phyloP scores from a whole-genome alignment of 2,797 vertebrate genomes.

The Carcharodon carcharias region DNA sequence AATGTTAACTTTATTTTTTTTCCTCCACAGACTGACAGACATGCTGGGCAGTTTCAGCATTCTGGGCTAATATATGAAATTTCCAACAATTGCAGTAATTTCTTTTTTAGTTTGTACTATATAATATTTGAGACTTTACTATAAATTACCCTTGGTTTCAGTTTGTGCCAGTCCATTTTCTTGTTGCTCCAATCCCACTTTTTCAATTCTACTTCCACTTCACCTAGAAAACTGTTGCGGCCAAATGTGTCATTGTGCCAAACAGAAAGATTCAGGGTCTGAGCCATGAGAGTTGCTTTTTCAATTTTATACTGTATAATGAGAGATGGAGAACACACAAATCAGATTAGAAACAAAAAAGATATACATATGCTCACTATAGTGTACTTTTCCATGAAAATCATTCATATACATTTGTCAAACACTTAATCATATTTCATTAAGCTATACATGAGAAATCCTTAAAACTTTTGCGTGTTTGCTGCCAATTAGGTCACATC shows the following conservation, averaged over 20 bases:
- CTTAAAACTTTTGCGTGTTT: neutral
- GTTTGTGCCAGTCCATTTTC: constrained; percentile 72
- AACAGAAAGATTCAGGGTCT: constrained; percentile 76
- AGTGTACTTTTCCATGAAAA: neutral
- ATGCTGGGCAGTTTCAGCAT: neutral
- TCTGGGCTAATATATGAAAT: neutral
- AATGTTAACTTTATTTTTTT: neutral
- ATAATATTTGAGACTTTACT: neutral
- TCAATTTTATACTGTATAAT: constrained; percentile 72
- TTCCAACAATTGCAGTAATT: neutral
- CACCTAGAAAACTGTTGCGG: constrained; percentile 82
- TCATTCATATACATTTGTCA: neutral
- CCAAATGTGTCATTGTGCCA: constrained; percentile 89
- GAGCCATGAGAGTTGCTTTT: constrained; percentile 63
- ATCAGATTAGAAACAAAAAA: neutral
- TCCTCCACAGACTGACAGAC: neutral
- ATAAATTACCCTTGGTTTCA: constrained; percentile 71
- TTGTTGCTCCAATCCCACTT: constrained; percentile 80
- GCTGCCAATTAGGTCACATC: neutral
- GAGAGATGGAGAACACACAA: neutral
- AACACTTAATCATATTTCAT: neutral
- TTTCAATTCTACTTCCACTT: constrained; percentile 76
- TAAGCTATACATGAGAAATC: neutral
- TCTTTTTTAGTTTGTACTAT: neutral
- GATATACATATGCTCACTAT: neutral